A percentile compares a stretch with the other conserved stretches of the same genome.
Conservation (phyloP, 2,797 vertebrate species). For the Atherinosoma microstoma region DNA sequence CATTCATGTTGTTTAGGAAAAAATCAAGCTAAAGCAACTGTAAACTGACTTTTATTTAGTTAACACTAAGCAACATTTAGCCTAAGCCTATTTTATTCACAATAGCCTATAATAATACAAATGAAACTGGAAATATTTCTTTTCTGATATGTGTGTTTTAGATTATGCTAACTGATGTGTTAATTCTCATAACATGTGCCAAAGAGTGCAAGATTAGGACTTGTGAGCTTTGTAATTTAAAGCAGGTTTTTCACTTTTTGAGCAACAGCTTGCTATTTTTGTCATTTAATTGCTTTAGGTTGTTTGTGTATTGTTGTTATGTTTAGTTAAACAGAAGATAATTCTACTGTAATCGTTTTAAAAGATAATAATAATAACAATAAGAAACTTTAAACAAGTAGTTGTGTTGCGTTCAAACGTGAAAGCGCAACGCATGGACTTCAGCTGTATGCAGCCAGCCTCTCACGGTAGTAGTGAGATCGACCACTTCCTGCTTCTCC, state of each 20-base stretch:
- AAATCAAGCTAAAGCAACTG: neutral
- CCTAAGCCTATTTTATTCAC: no score
- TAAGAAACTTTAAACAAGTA: neutral
- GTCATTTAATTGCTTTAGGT: neutral
- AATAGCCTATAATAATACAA: no score
- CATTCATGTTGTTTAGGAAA: slow-evolving; percentile 24
- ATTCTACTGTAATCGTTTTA: no score
- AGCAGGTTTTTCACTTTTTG: neutral
- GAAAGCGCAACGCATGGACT: neutral
- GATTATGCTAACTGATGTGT: neutral
- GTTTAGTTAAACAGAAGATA: no score
- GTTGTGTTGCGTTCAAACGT: slow-evolving; percentile 20
- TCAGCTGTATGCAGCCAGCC: slow-evolving; percentile 9
- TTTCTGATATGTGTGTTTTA: neutral
- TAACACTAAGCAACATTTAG: no score
- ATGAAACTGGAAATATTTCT: neutral
- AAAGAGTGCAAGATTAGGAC: neutral
- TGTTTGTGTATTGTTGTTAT: neutral
- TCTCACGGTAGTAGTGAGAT: slow-evolving; percentile 25
- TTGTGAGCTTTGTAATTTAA: neutral
- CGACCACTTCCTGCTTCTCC: slow-evolving; percentile 74
- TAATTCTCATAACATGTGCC: neutral
- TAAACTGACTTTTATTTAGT: neutral
- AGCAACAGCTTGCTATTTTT: neutral
- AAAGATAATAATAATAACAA: no score